phyloP scores from a whole-genome alignment of 2,113 vertebrate genomes.

The Monarcha castaneiventris region DNA sequence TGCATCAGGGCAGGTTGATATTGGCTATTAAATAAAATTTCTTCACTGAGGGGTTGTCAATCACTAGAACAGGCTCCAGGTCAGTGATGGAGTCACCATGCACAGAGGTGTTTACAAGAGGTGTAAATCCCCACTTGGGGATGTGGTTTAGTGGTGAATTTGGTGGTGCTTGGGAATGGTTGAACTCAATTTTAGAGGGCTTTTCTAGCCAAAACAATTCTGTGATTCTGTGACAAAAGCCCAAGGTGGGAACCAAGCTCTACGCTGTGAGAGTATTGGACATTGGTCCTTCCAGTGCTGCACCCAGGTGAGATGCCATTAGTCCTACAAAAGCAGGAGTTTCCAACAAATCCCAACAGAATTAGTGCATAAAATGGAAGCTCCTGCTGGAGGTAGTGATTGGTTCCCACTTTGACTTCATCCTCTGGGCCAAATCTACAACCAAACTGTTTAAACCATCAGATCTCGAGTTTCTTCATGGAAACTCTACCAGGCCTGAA shows the following conservation, averaged over 20 bases:
- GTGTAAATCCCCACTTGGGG: background rate
- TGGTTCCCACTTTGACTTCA: background rate
- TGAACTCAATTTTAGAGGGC: background rate
- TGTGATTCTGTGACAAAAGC: background rate
- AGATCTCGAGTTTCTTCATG: background rate
- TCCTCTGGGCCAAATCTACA: background rate
- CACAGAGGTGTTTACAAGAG: too few species aligned
- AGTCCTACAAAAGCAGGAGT: background rate
- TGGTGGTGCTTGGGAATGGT: accelerated
- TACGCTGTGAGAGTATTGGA: background rate
- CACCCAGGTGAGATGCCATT: background rate
- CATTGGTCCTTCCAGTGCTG: background rate
- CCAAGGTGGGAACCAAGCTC: background rate
- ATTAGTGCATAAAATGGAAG: background rate
- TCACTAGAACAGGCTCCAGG: background rate
- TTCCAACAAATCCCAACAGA: background rate
- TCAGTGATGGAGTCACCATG: background rate
- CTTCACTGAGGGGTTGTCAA: background rate
- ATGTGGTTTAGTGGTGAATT: background rate
- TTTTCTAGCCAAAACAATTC: background rate
- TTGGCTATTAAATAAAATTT: background rate
- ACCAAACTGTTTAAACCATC: background rate
- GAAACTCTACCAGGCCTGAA: background rate
- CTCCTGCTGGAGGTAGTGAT: background rate
- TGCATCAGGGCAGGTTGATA: background rate